Percentiles rank a stretch among this genome's conserved stretches.
Evolutionary conservation across 1,140 invertebrate genomes (phyloP).

Genomic region (Microvelia longipes): DNA sequence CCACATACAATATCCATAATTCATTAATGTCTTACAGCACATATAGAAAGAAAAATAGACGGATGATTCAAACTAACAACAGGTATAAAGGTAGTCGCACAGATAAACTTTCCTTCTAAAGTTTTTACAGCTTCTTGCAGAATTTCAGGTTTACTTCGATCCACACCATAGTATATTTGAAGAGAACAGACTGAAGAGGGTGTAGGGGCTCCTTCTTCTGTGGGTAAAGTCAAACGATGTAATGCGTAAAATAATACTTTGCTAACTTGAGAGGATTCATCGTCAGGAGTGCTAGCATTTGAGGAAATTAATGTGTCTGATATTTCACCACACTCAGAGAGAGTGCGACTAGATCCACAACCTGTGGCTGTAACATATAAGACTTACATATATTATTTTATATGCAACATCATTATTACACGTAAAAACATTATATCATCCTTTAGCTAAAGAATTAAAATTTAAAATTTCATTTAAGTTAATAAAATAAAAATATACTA

Average conservation of each 20-base stretch:
- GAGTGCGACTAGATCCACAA: neutral
- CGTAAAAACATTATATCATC: too few species aligned
- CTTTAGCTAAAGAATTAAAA: too few species aligned
- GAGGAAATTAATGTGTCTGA: too few species aligned
- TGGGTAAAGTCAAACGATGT: neutral
- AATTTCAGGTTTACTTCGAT: slow-evolving; percentile 36
- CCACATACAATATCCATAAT: neutral
- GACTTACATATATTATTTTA: too few species aligned
- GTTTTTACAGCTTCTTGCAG: slow-evolving; percentile 37
- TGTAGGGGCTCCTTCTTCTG: slow-evolving; percentile 15
- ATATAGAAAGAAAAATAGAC: slow-evolving; percentile 23
- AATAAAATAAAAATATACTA: too few species aligned
- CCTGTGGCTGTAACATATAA: too few species aligned
- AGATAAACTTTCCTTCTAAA: slow-evolving; percentile 35
- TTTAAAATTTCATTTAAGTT: too few species aligned
- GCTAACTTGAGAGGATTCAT: neutral
- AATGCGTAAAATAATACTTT: neutral
- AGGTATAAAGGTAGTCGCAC: slow-evolving; percentile 57
- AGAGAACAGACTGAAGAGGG: slow-evolving; percentile 52
- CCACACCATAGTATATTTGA: slow-evolving; percentile 57
- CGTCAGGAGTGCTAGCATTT: neutral
- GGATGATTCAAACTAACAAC: slow-evolving; percentile 45
- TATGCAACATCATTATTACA: too few species aligned
- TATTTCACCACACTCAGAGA: neutral
- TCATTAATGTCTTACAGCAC: slow-evolving; percentile 19